Evolutionary conservation across 2,797 vertebrate genomes (phyloP), one percentile per base, ranked within the genome.

Genomic region (Diplodus sargus): DNA sequence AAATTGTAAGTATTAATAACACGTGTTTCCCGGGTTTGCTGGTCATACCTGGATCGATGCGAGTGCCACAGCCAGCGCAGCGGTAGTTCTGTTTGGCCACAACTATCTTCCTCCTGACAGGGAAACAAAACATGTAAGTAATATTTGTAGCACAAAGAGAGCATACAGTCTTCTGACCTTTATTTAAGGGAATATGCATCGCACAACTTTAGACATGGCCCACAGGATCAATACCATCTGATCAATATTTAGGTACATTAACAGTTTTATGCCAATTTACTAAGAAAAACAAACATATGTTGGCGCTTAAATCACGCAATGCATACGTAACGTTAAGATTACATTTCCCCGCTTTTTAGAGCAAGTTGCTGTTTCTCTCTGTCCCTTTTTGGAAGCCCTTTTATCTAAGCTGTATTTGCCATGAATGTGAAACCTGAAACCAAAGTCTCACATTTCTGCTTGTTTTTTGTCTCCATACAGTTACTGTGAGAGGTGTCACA

Each of bases 51-150:
- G 97, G 97, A 73, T 99, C 98, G 0, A 97, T 95, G 54, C 97
- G 96, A 83, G 96, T 99, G 62, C 98, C 98, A 74, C 98, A 99
- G 15, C 98, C 98, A 1, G 98, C 98, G 61, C 98, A 99, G 61
- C 97, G 96, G 85, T 97, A 98, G 93, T 98, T 99, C 94, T 99
- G 98, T 89, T 98, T 99, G 20, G 97, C 95, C 54, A 99, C 96
- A 0, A 97, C 93, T 39, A 98, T 95, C 83, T 99, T 99, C 89
- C 96, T 98, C 95, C 98, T 99, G 86, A 68, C 20, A 68, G 64
- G 83, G 16, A 39, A 43, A 82, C 2, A 80, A 62, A 66, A 76
- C 0, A 3, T 30, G 20, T 17, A 28, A 30, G 9, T 4, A 48
- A 51, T 3, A 69, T 11, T 23, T n/a, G 23, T 15, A 16, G 3